Conservation (phyloP, 2,113 vertebrate genomes). For the Lichenostomus cassidix region DNA sequence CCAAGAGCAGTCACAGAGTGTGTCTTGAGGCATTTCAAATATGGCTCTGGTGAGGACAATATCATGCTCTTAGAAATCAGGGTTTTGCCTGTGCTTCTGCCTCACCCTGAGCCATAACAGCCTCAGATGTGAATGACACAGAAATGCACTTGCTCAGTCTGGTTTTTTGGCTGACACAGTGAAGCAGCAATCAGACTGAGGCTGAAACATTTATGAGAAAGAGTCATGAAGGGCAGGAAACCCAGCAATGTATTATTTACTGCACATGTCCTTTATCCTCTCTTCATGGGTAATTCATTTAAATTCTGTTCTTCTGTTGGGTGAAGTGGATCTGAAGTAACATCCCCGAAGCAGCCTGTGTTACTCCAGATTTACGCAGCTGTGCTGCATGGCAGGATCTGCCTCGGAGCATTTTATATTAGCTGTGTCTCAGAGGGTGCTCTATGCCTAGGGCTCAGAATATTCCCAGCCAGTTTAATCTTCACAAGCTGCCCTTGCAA, state of each 20-base stretch:
- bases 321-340: neutral
- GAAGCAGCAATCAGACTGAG: neutral
- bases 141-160: neutral
- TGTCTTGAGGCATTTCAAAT: neutral
- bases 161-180: neutral
- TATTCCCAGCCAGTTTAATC: neutral
- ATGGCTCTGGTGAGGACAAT: neutral
- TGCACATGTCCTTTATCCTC: neutral
- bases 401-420: neutral
- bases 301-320: neutral
- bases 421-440: neutral
- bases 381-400: neutral
- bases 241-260: conserved; percentile 20
- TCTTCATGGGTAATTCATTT: neutral
- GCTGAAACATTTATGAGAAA: conserved; percentile 27
- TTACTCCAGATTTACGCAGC: neutral
- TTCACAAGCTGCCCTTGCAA: neutral
- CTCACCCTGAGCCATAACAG: neutral
- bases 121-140: fast-evolving
- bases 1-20: neutral
- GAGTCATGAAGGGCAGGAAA: conserved; percentile 2
- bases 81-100: neutral
- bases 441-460: neutral
- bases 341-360: neutral
- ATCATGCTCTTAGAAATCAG: neutral